phyloP scores from a whole-genome alignment of 2,797 vertebrate species.

The Propithecus deckenii region DNA sequence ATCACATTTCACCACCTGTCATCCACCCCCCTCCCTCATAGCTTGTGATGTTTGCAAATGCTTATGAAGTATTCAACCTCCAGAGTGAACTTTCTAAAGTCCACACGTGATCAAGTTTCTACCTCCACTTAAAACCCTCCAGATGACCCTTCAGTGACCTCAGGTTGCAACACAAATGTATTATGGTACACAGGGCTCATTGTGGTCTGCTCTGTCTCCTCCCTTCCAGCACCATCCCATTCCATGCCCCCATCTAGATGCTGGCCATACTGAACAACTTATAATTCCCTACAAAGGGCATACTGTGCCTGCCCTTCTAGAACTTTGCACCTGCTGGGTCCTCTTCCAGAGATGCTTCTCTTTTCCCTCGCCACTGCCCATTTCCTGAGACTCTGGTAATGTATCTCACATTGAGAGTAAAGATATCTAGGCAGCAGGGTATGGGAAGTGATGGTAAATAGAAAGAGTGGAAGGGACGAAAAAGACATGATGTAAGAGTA shows the following conservation, averaged over 20 bases:
- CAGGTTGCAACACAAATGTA: not conserved
- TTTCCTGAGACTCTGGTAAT: not conserved
- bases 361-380: not conserved
- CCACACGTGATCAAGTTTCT: not conserved
- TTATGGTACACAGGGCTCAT: not conserved
- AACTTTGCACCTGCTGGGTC: not conserved
- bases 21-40: not conserved
- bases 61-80: not conserved
- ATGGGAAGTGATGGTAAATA: too few species aligned
- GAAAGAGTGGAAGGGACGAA: not conserved
- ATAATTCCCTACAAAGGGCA: not conserved
- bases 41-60: not conserved
- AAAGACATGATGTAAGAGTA: not conserved
- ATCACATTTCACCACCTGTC: not conserved
- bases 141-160: not conserved
- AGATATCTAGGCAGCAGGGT: not conserved
- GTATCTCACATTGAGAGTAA: not conserved
- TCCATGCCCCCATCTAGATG: not conserved
- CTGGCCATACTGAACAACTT: not conserved
- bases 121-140: not conserved
- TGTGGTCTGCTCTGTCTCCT: not conserved
- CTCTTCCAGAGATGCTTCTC: not conserved
- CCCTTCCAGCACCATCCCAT: not conserved
- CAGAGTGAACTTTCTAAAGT: not conserved
- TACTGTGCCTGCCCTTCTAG: not conserved